phyloP scores from a whole-genome alignment of 2,113 vertebrate species.

The Oostethus manadensis region DNA sequence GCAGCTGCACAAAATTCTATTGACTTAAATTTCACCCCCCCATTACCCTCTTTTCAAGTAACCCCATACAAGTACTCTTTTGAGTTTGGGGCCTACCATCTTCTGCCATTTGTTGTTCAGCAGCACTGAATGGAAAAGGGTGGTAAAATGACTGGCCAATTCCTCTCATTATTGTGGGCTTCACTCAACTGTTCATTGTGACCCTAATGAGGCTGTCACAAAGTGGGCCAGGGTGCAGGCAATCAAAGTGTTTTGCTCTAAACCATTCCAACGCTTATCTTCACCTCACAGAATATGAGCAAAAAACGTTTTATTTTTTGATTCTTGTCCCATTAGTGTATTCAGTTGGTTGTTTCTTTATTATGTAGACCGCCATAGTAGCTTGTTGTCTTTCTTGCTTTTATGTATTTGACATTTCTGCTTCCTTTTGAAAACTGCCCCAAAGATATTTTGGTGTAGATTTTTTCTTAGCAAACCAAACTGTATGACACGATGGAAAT shows the following conservation, averaged over 20 bases:
- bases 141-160: slow-evolving; percentile 57
- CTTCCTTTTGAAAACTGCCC: not conserved
- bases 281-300: slow-evolving; percentile 34
- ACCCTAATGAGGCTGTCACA: slow-evolving; percentile 62
- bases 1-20: slow-evolving; percentile 35
- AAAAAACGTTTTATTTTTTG: slow-evolving; percentile 38
- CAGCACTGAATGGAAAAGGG: slow-evolving; percentile 54
- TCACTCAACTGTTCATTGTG: slow-evolving; percentile 53
- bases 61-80: slow-evolving; percentile 25
- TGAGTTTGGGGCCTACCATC: slow-evolving; percentile 25
- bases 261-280: slow-evolving; percentile 17
- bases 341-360: no score
- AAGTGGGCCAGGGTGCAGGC: slow-evolving; percentile 9
- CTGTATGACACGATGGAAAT: no score
- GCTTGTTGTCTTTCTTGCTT: slow-evolving; percentile 25
- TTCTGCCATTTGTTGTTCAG: slow-evolving; percentile 51
- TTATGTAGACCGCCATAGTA: slow-evolving; percentile 17
- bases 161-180: slow-evolving; percentile 58
- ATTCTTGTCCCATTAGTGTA: slow-evolving; percentile 25
- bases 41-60: slow-evolving; percentile 48
- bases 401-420: not conserved
- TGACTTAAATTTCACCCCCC: slow-evolving; percentile 44
- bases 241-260: slow-evolving; percentile 29
- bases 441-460: not conserved
- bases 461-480: no score